Conservation (phyloP, 2,797 vertebrate species). For the Mormyrus proboscirostris region DNA sequence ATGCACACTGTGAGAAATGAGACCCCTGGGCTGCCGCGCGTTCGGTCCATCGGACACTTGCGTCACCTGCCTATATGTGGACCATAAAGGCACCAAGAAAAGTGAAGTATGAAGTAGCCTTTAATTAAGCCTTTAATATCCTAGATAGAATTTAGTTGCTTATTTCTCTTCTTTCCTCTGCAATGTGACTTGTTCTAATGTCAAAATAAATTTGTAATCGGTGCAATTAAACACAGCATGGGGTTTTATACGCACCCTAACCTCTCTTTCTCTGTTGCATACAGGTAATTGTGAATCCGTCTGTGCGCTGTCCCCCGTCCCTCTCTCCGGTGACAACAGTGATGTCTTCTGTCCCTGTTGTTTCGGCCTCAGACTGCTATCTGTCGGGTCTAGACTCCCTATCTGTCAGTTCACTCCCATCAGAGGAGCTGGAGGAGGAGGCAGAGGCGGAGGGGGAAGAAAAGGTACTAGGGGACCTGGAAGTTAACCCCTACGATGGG, state of each 20-base stretch:
- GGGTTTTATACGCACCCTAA: not conserved
- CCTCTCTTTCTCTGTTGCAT: constrained; percentile 14
- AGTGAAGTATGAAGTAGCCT: not conserved
- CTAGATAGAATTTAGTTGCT: not conserved
- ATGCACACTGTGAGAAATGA: not conserved
- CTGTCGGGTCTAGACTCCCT: constrained; percentile 49
- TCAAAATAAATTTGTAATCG: not conserved
- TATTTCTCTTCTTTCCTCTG: not conserved
- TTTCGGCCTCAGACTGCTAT: constrained; percentile 9
- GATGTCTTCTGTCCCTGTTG: constrained; percentile 47
- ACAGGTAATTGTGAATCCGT: constrained; percentile 45
- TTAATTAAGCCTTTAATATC: not conserved
- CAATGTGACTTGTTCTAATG: not conserved
- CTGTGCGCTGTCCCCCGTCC: constrained; percentile 24
- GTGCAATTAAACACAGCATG: not conserved
- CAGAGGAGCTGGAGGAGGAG: constrained; percentile 56
- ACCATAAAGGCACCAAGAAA: not conserved
- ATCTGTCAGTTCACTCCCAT: constrained; percentile 62
- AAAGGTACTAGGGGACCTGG: constrained; percentile 63
- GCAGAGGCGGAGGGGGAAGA: constrained; percentile 34
- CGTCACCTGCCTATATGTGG: not conserved
- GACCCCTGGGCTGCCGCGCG: not conserved
- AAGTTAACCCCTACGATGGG: constrained; percentile 89
- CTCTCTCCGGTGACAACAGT: not conserved
- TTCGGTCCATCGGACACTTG: not conserved